Evolutionary conservation across 35 echinoderm and acorn worm genomes (phyloP).

Genomic region (Strongylocentrotus purpuratus): DNA sequence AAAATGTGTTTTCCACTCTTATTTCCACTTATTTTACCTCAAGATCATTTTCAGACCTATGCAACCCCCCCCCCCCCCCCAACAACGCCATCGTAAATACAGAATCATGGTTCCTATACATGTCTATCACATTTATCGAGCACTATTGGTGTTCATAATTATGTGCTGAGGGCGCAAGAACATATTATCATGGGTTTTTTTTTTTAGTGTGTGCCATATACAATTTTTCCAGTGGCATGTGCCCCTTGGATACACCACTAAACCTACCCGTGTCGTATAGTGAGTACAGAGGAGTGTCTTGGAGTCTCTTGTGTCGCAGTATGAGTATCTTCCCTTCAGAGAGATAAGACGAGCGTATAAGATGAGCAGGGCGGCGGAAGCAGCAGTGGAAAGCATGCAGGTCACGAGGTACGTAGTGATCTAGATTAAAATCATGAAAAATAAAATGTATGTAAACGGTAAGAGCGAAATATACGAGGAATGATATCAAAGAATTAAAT

Average conservation of each 20-base stretch:
- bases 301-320: conserved; percentile 43
- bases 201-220: too few species aligned
- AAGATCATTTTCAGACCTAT: too few species aligned
- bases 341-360: conserved; percentile 18
- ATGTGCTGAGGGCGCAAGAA: too few species aligned
- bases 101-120: too few species aligned
- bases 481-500: background rate
- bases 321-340: background rate
- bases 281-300: background rate
- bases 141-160: too few species aligned
- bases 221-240: background rate
- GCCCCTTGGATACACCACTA: background rate
- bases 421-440: background rate
- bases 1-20: too few species aligned
- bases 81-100: too few species aligned
- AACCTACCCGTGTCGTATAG: background rate
- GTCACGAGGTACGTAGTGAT: background rate
- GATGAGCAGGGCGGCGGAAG: conserved; percentile 17
- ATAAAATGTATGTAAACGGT: background rate
- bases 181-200: too few species aligned
- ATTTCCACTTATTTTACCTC: too few species aligned
- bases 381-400: background rate
- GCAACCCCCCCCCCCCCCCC: too few species aligned
- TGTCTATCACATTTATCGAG: too few species aligned
- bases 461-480: background rate